Evolutionary conservation across 2,888 invertebrate species (phyloP), one percentile per base, ranked within the genome.

Genomic region (Ectobius pallidus): DNA sequence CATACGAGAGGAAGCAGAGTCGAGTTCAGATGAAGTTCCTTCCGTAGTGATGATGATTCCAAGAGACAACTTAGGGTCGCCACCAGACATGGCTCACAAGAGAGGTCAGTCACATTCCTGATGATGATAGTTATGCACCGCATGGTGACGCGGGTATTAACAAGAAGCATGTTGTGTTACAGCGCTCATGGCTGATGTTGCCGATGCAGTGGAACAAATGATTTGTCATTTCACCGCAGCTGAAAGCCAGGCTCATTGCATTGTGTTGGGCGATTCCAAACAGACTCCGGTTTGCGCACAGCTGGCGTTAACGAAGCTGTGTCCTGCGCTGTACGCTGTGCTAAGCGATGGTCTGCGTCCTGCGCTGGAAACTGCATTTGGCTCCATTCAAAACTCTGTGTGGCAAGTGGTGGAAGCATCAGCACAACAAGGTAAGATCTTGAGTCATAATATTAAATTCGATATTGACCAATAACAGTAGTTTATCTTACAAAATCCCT

Each of bases 391-490:
- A 77, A 94, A 95, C 81, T 93, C 93, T 7, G 93, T 94, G 68
- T 96, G 95, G 95, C 92, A 93, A 84, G 92, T 96, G 77, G 92
- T 95, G 4, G 95, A 95, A 83, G 92, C 93, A 42, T 93, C 94
- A 9, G 92, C 94, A 16, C 92, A 95, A 82, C 92, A 93, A 86
- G 95, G 91, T 86, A 81, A 78, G 79, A 72, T 20, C 3, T 22
- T 20, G 9, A n/a, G n/a, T n/a, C n/a, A n/a, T n/a, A n/a, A n/a
- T n/a, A n/a, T 30, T 63, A 46, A 46, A 46, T 46, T 6, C n/a
- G n/a, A n/a, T n/a, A n/a, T n/a, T n/a, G n/a, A n/a, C n/a, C n/a
- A n/a, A n/a, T n/a, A n/a, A n/a, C n/a, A n/a, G n/a, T n/a, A n/a
- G n/a, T n/a, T n/a, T n/a, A n/a, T n/a, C n/a, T n/a, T n/a, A n/a